Percentiles rank a stretch among this genome's conserved stretches.
Conservation (phyloP, 1,140 invertebrate species). For the Meloidogyne floridensis region DNA sequence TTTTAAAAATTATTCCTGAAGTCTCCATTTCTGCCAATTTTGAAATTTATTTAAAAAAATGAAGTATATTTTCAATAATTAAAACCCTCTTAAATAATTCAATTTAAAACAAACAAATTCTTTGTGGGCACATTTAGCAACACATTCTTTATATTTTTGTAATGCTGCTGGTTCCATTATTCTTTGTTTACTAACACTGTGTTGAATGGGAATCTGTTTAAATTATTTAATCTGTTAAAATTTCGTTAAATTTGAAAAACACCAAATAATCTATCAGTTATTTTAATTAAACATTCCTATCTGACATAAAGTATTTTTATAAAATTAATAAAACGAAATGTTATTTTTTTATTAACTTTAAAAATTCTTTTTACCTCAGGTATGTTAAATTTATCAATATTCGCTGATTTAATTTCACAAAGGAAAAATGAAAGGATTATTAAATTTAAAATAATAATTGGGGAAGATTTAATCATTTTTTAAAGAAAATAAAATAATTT, state of each 20-base stretch:
- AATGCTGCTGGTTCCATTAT: background rate
- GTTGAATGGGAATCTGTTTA: background rate
- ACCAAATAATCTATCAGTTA: too few relatives aligned
- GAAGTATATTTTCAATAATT: too few relatives aligned
- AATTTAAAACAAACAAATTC: background rate
- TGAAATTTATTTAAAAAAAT: too few relatives aligned
- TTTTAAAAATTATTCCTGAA: too few relatives aligned
- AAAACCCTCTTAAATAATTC: too few relatives aligned
- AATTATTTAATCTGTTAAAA: too few relatives aligned
- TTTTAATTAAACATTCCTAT: too few relatives aligned
- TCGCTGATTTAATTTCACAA: background rate
- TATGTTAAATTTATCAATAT: constrained; percentile 1
- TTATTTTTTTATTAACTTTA: too few relatives aligned
- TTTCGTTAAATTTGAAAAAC: too few relatives aligned
- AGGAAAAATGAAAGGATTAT: background rate
- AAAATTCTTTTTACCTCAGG: background rate
- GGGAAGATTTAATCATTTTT: background rate
- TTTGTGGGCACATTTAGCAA: background rate
- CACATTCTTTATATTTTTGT: background rate
- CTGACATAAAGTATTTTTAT: too few relatives aligned
- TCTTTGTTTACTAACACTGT: background rate
- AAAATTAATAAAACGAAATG: too few relatives aligned
- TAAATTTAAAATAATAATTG: background rate
- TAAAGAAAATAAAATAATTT: background rate
- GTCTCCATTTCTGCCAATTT: too few relatives aligned